Conservation (phyloP, 2,888 invertebrate species). For the Pachliopta kotzebuea region DNA sequence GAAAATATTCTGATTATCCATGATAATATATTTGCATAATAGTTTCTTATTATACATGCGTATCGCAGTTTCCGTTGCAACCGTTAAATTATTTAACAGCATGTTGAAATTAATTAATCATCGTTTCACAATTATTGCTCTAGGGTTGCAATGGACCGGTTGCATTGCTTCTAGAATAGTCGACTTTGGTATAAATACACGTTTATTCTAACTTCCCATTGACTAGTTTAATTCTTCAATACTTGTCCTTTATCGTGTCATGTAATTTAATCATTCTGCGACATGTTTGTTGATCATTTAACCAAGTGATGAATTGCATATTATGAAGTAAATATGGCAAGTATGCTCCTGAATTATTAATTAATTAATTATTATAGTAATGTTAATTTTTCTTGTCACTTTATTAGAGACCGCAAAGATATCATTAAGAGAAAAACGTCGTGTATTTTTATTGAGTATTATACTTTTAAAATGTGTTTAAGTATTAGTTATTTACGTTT, state of each 20-base stretch:
- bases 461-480: no score
- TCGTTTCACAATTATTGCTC: not conserved
- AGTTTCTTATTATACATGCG: constrained; percentile 1
- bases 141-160: not conserved
- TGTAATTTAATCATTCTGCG: not conserved
- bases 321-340: not conserved
- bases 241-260: not conserved
- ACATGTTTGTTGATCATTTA: not conserved
- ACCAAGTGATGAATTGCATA: not conserved
- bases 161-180: not conserved
- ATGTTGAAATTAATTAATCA: not conserved
- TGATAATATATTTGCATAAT: not conserved
- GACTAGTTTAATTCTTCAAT: constrained; percentile 1
- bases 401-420: no score
- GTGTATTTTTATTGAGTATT: no score
- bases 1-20: not conserved
- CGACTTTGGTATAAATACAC: not conserved
- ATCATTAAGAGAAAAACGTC: no score
- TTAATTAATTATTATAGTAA: no score
- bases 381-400: no score
- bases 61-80: not conserved
- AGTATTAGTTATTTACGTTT: no score
- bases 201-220: not conserved
- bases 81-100: not conserved
- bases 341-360: no score